phyloP scores from a whole-genome alignment of 2,797 vertebrate genomes.

The Pachyuromys duprasi region DNA sequence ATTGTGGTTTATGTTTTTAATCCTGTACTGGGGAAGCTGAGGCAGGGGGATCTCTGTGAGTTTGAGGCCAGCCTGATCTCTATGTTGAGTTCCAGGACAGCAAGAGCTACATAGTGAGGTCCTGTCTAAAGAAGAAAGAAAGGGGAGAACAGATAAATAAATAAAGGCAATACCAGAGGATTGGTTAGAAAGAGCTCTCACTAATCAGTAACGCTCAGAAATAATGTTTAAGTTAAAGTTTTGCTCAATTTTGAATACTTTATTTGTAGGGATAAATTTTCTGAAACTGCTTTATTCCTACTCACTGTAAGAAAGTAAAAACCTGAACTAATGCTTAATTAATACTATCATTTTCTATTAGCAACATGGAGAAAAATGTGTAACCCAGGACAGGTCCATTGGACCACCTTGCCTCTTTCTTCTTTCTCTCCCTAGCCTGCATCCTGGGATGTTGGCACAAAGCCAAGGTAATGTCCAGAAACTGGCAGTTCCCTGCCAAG shows the following conservation, averaged over 20 bases:
- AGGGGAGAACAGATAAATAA: neutral
- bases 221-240: constrained; percentile 10
- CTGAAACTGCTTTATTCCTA: constrained; percentile 43
- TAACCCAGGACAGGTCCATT: neutral
- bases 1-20: neutral
- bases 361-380: neutral
- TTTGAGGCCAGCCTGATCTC: neutral
- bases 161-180: neutral
- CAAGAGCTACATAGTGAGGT: neutral
- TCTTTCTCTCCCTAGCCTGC: constrained; percentile 26
- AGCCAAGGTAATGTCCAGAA: constrained; percentile 76
- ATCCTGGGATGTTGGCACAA: constrained; percentile 63
- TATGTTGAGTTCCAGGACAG: neutral
- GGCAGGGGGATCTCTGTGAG: neutral
- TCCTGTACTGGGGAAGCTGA: neutral
- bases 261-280: neutral
- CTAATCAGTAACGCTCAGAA: constrained; percentile 35
- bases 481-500: constrained; percentile 56
- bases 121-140: neutral
- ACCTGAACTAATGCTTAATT: neutral
- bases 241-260: constrained; percentile 50
- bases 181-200: neutral
- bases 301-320: constrained; percentile 49
- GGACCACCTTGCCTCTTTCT: neutral
- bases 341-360: constrained; percentile 31